phyloP scores from a whole-genome alignment of 2,888 invertebrate species.

The Spisula subtruncata region DNA sequence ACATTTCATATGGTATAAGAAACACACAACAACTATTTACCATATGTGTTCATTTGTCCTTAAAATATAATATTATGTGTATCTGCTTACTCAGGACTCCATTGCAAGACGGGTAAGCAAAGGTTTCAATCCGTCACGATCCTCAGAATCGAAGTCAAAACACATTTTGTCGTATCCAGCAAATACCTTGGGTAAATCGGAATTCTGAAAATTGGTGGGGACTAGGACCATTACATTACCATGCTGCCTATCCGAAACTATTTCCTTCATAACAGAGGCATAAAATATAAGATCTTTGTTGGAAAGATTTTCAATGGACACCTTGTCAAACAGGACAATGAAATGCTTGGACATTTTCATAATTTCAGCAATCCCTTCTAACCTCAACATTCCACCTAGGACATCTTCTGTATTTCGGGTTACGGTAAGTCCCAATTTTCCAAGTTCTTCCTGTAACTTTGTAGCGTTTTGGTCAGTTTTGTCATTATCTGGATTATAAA shows the following conservation, averaged over 20 bases:
- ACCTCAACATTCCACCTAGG: not conserved
- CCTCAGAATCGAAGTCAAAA: not conserved
- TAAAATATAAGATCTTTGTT: not conserved
- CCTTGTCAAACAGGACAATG: not conserved
- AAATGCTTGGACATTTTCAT: not conserved
- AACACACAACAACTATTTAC: too few relatives aligned
- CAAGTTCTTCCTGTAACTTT: not conserved
- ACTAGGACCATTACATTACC: not conserved
- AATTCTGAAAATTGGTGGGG: not conserved
- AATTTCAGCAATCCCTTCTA: not conserved
- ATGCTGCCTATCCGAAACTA: not conserved
- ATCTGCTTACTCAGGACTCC: not conserved
- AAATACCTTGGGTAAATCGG: not conserved
- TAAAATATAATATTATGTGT: too few relatives aligned
- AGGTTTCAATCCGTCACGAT: not conserved
- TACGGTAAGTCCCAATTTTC: not conserved
- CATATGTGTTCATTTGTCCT: too few relatives aligned
- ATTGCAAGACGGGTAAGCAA: not conserved
- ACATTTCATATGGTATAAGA: too few relatives aligned
- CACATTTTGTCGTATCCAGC: not conserved
- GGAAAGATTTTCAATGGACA: not conserved
- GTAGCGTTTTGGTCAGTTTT: not conserved
- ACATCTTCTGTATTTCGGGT: not conserved
- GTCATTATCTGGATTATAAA: not conserved
- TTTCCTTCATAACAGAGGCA: not conserved